These are phyloP conservation scores for Porites lobata DNA, from an alignment of 92 coral and sea anemone species.

Conservation along the genomic window DNA sequence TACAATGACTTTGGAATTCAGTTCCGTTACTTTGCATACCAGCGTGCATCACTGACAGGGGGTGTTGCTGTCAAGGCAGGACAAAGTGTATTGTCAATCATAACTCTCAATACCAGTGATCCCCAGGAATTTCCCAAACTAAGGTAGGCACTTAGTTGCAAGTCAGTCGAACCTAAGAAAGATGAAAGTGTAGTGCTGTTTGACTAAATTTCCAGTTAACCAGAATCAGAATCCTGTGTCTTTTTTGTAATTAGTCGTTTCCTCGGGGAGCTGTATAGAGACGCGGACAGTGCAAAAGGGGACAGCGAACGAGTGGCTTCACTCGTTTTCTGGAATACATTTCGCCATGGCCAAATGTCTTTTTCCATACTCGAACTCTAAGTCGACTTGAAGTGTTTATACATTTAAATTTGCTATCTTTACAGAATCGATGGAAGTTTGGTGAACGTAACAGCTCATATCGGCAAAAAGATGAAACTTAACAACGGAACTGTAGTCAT, in stretches of 20 bases:
- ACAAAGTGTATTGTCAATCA: slow-evolving; percentile 67
- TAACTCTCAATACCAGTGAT: slow-evolving; percentile 48
- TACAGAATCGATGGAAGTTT: slow-evolving; percentile 71
- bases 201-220: neutral
- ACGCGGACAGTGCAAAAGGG: neutral
- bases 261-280: neutral
- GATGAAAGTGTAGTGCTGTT: neutral
- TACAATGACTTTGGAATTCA: slow-evolving; percentile 79
- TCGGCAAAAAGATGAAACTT: slow-evolving; percentile 45
- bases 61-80: slow-evolving; percentile 81
- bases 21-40: slow-evolving; percentile 78
- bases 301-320: neutral
- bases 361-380: neutral
- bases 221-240: neutral
- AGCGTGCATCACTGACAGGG: slow-evolving; percentile 84
- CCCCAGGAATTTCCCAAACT: slow-evolving; percentile 62
- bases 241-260: neutral
- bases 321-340: neutral
- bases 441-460: slow-evolving; percentile 24
- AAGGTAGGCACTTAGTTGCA: slow-evolving; percentile 40
- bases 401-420: neutral
- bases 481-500: slow-evolving; percentile 66
- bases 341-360: neutral
- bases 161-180: neutral
- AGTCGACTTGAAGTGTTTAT: neutral